Evolutionary conservation across 2,797 vertebrate species (phyloP).

Genomic region (Tadarida brasiliensis): DNA sequence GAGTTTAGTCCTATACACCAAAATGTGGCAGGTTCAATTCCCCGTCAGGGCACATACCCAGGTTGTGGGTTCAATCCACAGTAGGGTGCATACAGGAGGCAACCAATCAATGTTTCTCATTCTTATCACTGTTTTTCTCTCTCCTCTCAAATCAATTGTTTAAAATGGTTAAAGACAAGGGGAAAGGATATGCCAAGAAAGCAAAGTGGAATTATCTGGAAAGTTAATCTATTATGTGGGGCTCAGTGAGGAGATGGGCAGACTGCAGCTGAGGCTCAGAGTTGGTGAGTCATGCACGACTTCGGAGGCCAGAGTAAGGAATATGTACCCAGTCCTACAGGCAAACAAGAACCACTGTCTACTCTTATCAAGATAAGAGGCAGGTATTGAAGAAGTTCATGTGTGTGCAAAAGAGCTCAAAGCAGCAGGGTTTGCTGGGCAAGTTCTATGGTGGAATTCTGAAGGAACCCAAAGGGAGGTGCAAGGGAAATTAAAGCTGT

Average conservation of each 20-base stretch:
- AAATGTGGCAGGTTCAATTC: too few species aligned
- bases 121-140: too few species aligned
- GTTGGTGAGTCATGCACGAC: not conserved
- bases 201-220: not conserved
- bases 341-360: not conserved
- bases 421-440: not conserved
- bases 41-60: too few species aligned
- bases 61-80: too few species aligned
- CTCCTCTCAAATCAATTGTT: too few species aligned
- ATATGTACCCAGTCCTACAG: not conserved
- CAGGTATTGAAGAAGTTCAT: not conserved
- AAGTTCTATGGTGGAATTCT: not conserved
- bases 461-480: not conserved
- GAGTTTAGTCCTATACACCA: too few species aligned
- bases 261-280: not conserved
- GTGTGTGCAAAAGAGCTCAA: not conserved
- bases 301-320: not conserved
- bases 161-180: not conserved
- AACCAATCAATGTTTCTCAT: too few species aligned
- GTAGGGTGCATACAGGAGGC: too few species aligned
- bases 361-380: not conserved
- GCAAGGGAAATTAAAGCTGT: not conserved
- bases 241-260: not conserved
- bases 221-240: not conserved
- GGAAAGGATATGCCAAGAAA: not conserved